phyloP scores from a whole-genome alignment of 2,888 invertebrate genomes.

The Parochlus steinenii region DNA sequence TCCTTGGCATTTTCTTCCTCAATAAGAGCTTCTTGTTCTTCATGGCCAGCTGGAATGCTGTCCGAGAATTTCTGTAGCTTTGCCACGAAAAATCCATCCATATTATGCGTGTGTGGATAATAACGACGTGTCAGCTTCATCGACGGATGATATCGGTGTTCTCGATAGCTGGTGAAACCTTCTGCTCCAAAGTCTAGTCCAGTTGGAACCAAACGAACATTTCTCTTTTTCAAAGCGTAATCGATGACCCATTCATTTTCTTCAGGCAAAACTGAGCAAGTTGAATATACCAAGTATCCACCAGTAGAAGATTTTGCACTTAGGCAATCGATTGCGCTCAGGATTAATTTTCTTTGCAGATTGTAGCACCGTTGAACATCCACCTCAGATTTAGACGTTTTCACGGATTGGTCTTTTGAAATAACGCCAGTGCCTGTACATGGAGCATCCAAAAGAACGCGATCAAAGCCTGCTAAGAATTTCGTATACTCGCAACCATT shows the following conservation, averaged over 20 bases:
- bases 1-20: slow-evolving; percentile 16
- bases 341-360: slow-evolving; percentile 76
- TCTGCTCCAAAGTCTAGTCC: slow-evolving; percentile 91
- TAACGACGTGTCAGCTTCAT: slow-evolving; percentile 76
- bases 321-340: slow-evolving; percentile 93
- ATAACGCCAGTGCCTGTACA: slow-evolving; percentile 98
- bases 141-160: slow-evolving; percentile 76
- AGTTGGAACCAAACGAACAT: slow-evolving; percentile 85
- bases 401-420: slow-evolving; percentile 93
- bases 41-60: slow-evolving; percentile 34
- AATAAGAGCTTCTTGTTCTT: slow-evolving; percentile 23
- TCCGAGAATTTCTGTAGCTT: slow-evolving; percentile 95
- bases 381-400: slow-evolving; percentile 74
- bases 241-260: slow-evolving; percentile 98
- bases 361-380: slow-evolving; percentile 86
- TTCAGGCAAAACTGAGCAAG: slow-evolving; percentile 93
- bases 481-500: slow-evolving; percentile 79
- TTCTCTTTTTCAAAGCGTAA: slow-evolving; percentile 81
- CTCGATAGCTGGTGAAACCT: slow-evolving; percentile 80
- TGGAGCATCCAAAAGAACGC: slow-evolving; percentile 92
- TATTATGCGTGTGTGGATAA: slow-evolving; percentile 96
- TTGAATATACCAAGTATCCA: slow-evolving; percentile 94
- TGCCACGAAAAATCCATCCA: slow-evolving; percentile 99
- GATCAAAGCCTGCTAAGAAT: slow-evolving; percentile 82
- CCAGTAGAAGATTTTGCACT: slow-evolving; percentile 85